Base-by-base conservation (phyloP, 2,113 vertebrate genomes). In the Loxodonta africana region DNA sequence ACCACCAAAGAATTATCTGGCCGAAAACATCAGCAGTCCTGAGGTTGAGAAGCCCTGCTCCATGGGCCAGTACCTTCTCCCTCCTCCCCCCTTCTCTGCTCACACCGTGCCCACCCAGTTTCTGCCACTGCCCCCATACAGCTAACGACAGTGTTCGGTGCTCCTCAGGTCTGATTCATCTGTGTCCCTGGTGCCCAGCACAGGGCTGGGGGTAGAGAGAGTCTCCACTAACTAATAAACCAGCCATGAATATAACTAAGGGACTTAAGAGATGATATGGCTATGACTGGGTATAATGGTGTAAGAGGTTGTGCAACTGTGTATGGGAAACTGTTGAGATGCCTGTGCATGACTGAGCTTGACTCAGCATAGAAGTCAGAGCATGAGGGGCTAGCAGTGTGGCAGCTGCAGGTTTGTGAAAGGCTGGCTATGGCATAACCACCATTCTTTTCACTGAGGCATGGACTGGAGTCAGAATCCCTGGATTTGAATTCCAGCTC, bases 281-380 rank as follows among this genome's bases (percentile, higher is more conserved):
- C 74, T 37, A 10, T 76, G 88, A 83, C n/a, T 76, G 60, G 74
- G 23, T 46, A 7, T 67, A 17, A 63, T 44, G 83, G 91, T 33
- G 26, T 62, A 74, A 93, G 78, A 76, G 33, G 53, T 69, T 95
- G 60, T 63, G 88, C 65, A 95, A 97, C 65, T 6, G 5, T 15
- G 33, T 74, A 81, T 90, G 94, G 85, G 94, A 87, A 91, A 37
- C 60, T 20, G 28, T 21, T 80, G 89, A 63, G 65, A 69, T 6
- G 26, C 81, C 77, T 89, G 69, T 30, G 69, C 71, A 20, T 46
- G 87, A 95, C 83, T 46, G 41, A 60, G 90, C 90, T 62, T 96
- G 94, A 97, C 90, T 95, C 65, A 25, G 83, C 81, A 83, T 60
- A 46, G 62, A 89, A 93, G 87, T 53, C 33, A 20, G 62, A 91